These are phyloP conservation scores for Acromyrmex heyeri DNA, from an alignment of 1,140 invertebrate species.

Conservation along the genomic window DNA sequence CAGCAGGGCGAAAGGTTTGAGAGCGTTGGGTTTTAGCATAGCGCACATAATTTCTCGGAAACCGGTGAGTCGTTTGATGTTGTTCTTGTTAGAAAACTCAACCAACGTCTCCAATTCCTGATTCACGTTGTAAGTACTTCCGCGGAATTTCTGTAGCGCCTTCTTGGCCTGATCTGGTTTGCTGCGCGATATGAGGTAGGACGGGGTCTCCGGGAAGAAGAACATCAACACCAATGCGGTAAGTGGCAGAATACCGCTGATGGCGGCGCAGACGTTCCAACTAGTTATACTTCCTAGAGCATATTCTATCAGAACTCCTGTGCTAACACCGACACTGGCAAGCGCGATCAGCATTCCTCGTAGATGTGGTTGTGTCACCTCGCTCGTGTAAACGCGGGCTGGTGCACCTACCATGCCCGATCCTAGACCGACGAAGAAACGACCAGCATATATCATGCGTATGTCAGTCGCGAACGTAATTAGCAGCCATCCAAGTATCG, in stretches of 20 bases:
- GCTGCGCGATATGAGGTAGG: conserved; percentile 89
- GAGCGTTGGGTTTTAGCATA: conserved; percentile 88
- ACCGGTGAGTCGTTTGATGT: conserved; percentile 87
- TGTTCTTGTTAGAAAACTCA: conserved; percentile 89
- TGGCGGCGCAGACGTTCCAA: conserved; percentile 88
- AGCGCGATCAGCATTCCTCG: conserved; percentile 90
- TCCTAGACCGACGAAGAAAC: conserved; percentile 89
- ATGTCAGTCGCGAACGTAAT: conserved; percentile 88
- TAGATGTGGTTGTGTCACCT: conserved; percentile 90
- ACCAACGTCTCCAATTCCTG: conserved; percentile 89
- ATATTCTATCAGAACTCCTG: conserved; percentile 89
- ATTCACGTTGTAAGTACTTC: conserved; percentile 89
- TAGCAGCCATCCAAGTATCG: conserved; percentile 90
- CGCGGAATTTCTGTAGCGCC: conserved; percentile 88
- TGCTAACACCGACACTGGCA: conserved; percentile 89
- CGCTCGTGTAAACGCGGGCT: conserved; percentile 90
- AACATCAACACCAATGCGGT: conserved; percentile 88
- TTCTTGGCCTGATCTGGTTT: conserved; percentile 88
- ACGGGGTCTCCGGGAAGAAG: conserved; percentile 91
- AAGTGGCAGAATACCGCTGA: conserved; percentile 88
- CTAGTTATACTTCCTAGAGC: conserved; percentile 88
- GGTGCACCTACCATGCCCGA: conserved; percentile 91
- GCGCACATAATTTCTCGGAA: conserved; percentile 88
- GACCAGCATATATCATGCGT: conserved; percentile 89
- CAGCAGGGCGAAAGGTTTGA: conserved; percentile 90